Percentiles rank a stretch among this genome's conserved stretches.
These are phyloP conservation scores for Entomyzon cyanotis DNA, from an alignment of 2,113 vertebrate genomes.

Conservation along the genomic window DNA sequence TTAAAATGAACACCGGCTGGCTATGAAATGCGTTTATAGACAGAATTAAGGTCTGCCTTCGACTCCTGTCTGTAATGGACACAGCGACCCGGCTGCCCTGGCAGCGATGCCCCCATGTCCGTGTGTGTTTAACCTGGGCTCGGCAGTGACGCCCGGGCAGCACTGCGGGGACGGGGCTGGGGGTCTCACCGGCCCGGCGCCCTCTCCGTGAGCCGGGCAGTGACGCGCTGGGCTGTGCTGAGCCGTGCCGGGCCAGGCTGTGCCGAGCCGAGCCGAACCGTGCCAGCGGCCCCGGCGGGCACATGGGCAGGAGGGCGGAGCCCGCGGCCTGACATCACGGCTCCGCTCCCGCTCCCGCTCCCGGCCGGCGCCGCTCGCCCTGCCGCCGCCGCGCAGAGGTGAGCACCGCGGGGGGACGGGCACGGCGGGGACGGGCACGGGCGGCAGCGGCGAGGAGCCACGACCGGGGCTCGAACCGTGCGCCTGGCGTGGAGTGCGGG, in stretches of 20 bases:
- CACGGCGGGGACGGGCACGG: background rate
- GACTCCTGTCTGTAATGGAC: background rate
- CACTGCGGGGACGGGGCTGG: background rate
- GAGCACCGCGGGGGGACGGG: background rate
- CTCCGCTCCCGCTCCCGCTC: background rate
- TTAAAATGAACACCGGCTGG: background rate
- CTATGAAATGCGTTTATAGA: background rate
- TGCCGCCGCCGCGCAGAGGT: conserved; percentile 13
- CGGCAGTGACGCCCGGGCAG: background rate
- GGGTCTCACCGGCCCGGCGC: background rate
- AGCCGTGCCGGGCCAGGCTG: accelerated
- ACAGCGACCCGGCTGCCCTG: background rate
- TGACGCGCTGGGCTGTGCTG: background rate
- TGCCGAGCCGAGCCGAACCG: accelerated
- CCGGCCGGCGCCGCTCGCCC: background rate
- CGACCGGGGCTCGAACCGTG: background rate
- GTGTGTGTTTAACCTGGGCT: background rate
- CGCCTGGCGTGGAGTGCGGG: background rate
- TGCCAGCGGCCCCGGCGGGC: background rate
- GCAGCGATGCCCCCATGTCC: background rate
- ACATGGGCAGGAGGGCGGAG: conserved; percentile 19
- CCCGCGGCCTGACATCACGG: conserved; percentile 24
- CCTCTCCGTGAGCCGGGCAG: background rate
- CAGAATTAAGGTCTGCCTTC: background rate
- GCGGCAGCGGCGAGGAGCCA: background rate